phyloP scores from a whole-genome alignment of 2,888 invertebrate species.

The Ormyrus labotus region DNA sequence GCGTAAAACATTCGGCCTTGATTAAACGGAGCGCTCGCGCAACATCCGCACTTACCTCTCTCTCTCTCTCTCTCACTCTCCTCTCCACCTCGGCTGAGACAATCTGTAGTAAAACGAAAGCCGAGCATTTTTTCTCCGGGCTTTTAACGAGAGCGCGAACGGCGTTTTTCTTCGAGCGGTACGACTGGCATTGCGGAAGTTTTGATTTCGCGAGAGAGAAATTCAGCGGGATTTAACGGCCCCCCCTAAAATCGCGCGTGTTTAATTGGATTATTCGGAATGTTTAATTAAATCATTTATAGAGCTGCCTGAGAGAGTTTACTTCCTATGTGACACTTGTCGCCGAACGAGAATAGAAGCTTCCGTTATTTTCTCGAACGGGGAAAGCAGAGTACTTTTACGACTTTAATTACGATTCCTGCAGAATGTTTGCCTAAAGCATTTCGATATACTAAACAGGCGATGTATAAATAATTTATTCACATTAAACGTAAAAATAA shows the following conservation, averaged over 20 bases:
- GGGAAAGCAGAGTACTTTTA: neutral
- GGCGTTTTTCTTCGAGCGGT: neutral
- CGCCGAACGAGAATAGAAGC: neutral
- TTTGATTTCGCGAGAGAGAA: slow-evolving; percentile 21
- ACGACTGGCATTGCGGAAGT: slow-evolving; percentile 1
- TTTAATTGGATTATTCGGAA: slow-evolving; percentile 26
- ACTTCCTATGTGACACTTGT: slow-evolving; percentile 8
- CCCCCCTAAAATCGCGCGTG: slow-evolving; percentile 23
- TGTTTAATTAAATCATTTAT: slow-evolving; percentile 39
- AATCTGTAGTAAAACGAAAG: slow-evolving; percentile 54
- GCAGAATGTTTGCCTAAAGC: too few relatives aligned
- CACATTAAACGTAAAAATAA: too few relatives aligned
- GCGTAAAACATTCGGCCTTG: slow-evolving; percentile 74
- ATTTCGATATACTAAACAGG: too few relatives aligned
- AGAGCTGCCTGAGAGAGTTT: neutral
- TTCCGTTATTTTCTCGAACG: neutral
- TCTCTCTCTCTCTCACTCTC: too few relatives aligned
- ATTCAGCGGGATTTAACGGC: slow-evolving; percentile 26
- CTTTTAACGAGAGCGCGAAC: slow-evolving; percentile 19
- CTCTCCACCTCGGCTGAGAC: slow-evolving; percentile 11
- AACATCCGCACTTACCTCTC: slow-evolving; percentile 20
- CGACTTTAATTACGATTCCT: too few relatives aligned
- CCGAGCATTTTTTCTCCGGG: slow-evolving; percentile 16
- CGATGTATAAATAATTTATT: too few relatives aligned
- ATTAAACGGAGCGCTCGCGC: slow-evolving; percentile 66